phyloP scores from a whole-genome alignment of 53 echinoderm and acorn worm species.

The Holothuria scabra region DNA sequence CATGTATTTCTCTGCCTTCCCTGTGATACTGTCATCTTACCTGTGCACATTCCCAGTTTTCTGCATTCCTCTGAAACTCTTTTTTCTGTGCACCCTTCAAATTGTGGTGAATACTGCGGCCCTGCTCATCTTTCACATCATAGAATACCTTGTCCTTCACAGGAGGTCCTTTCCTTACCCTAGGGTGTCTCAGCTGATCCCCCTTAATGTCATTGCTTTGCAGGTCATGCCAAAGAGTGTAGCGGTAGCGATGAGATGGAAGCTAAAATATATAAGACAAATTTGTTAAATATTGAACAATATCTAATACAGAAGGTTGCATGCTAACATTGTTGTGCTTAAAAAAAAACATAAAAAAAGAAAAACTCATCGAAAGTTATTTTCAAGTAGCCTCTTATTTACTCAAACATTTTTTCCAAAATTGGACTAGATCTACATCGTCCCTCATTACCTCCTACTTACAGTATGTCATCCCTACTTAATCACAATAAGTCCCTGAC shows the following conservation, averaged over 20 bases:
- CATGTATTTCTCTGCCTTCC: no score
- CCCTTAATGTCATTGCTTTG: conserved; percentile 79
- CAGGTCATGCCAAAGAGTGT: conserved; percentile 90
- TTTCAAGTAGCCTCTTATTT: no score
- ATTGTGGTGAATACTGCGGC: conserved; percentile 72
- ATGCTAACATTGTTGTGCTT: no score
- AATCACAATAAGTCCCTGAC: no score
- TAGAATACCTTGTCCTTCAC: conserved; percentile 84
- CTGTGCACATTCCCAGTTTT: conserved; percentile 85
- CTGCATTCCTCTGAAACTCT: conserved; percentile 62
- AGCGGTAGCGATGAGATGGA: conserved; percentile 76
- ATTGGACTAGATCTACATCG: no score
- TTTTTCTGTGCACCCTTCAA: conserved; percentile 68
- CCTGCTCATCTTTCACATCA: conserved; percentile 78
- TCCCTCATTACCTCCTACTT: no score
- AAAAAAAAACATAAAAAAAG: no score
- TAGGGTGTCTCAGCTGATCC: conserved; percentile 67
- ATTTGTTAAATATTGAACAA: no score
- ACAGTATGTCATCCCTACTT: no score
- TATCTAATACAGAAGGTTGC: no score
- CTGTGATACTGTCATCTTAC: conserved; percentile 48
- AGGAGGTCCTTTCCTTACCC: conserved; percentile 79
- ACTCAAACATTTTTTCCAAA: no score
- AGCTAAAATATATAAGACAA: conserved; percentile 42
- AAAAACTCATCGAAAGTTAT: no score